phyloP scores from a whole-genome alignment of 2,113 vertebrate genomes.

The Papio anubis region DNA sequence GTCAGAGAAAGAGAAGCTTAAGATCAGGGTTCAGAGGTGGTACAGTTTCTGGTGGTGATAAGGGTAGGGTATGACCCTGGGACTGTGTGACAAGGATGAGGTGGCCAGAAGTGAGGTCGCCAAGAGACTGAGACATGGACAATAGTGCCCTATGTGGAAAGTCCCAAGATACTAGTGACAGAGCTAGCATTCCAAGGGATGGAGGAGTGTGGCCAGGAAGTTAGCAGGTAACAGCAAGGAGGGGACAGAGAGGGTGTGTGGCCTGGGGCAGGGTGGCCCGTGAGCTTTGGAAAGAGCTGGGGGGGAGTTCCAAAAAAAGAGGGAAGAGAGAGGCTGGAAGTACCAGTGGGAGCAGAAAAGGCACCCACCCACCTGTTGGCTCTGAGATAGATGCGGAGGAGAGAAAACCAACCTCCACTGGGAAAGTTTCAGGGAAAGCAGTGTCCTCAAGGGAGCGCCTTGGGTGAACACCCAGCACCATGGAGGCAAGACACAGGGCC shows the following conservation, averaged over 20 bases:
- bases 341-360: neutral
- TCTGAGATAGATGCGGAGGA: neutral
- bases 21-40: neutral
- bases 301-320: neutral
- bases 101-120: neutral
- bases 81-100: neutral
- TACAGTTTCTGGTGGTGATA: neutral
- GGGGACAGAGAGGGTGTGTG: neutral
- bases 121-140: neutral
- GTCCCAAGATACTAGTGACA: neutral
- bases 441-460: neutral
- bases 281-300: neutral
- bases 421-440: neutral
- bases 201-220: neutral
- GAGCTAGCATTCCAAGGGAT: neutral
- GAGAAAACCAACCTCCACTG: neutral
- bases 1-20: neutral
- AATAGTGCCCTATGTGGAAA: neutral
- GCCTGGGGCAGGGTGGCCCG: no score
- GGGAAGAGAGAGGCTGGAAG: neutral
- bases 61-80: neutral
- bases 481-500: neutral
- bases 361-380: neutral
- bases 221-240: neutral
- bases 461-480: neutral